These are phyloP conservation scores for Periplaneta americana DNA, from an alignment of 1,140 invertebrate species.

Conservation along the genomic window DNA sequence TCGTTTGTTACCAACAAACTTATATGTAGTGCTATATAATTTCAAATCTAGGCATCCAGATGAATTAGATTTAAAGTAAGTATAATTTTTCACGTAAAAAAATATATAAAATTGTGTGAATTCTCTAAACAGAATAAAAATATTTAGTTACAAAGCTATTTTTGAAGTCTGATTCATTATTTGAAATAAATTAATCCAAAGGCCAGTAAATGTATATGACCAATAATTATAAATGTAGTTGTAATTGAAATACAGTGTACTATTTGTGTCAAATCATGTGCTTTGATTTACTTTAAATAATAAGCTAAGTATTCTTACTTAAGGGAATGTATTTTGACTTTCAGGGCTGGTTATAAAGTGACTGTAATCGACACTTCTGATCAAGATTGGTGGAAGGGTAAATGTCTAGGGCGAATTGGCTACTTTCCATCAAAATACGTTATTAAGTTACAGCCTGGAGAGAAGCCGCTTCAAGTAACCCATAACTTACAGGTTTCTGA, in stretches of 20 bases:
- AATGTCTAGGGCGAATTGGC: conserved; percentile 84
- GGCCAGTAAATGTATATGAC: no score
- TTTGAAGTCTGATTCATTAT: no score
- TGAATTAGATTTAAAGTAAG: conserved; percentile 86
- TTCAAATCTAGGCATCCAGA: conserved; percentile 90
- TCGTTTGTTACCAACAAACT: conserved; percentile 79
- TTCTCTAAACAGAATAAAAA: no score
- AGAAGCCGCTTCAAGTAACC: conserved; percentile 80
- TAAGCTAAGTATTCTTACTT: no score
- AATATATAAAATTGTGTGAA: no score
- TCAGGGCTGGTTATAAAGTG: conserved; percentile 89
- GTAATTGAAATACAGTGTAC: no score
- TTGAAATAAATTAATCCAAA: no score
- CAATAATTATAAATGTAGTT: no score
- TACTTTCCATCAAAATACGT: conserved; percentile 95
- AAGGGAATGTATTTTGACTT: not conserved
- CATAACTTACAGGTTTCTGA: conserved; percentile 62
- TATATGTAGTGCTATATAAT: conserved; percentile 93
- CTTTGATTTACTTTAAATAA: no score
- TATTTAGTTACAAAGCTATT: no score
- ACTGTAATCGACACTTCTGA: conserved; percentile 92
- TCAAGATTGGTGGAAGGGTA: conserved; percentile 96
- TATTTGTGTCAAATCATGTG: no score
- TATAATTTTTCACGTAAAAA: no score
- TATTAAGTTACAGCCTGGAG: conserved; percentile 80